phyloP scores from a whole-genome alignment of 2,797 vertebrate genomes.

The Chelon labrosus region DNA sequence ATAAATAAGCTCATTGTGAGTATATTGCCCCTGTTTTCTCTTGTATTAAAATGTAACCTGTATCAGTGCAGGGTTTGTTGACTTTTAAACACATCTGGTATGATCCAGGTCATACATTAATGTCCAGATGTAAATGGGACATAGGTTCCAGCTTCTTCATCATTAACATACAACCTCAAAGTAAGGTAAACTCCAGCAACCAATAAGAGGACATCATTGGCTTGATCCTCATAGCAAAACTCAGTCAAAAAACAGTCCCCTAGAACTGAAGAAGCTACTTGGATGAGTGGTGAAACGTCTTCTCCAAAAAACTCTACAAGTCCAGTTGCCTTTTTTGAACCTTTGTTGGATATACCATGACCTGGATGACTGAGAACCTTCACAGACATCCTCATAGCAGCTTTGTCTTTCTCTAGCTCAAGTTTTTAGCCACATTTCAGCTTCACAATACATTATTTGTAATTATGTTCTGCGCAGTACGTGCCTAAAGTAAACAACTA shows the following conservation, averaged over 20 bases:
- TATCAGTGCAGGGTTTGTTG: neutral
- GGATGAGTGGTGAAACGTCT: too few relatives aligned
- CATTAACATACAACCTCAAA: neutral
- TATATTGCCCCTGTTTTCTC: neutral
- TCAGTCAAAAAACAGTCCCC: too few relatives aligned
- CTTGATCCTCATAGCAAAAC: neutral
- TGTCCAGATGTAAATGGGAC: neutral
- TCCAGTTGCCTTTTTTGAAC: too few relatives aligned
- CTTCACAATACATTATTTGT: constrained; percentile 2
- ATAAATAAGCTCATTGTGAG: neutral
- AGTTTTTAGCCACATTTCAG: constrained; percentile 5
- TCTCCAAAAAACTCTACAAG: too few relatives aligned
- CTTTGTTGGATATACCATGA: too few relatives aligned
- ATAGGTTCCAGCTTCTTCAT: neutral
- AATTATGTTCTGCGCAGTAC: neutral
- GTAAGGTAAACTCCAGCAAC: neutral
- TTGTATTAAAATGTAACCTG: neutral
- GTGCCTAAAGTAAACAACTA: constrained; percentile 8
- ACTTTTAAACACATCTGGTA: neutral
- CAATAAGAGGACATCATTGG: neutral
- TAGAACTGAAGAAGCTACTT: too few relatives aligned
- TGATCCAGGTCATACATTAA: neutral
- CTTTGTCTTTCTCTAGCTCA: neutral
- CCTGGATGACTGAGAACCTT: too few relatives aligned
- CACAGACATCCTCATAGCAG: neutral